These are phyloP conservation scores for Argentina silus DNA, from an alignment of 2,797 vertebrate species.

Conservation along the genomic window DNA sequence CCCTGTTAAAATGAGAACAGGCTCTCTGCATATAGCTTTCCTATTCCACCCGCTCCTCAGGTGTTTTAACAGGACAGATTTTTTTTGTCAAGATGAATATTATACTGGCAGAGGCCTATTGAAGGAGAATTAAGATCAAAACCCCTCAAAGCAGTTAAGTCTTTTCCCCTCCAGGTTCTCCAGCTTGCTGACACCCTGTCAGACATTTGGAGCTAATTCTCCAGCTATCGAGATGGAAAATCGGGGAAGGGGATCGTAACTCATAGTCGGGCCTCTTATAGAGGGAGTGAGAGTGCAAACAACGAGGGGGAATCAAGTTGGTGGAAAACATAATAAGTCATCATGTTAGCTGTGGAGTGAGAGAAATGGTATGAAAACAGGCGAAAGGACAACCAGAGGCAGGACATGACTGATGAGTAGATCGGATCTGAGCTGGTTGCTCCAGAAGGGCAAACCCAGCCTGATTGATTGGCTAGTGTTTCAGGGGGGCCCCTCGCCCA, in stretches of 20 bases:
- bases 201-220: slow-evolving; percentile 82
- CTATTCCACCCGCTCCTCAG: slow-evolving; percentile 19
- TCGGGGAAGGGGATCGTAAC: slow-evolving; percentile 66
- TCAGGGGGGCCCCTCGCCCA: slow-evolving; percentile 51
- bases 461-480: slow-evolving; percentile 74
- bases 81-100: slow-evolving; percentile 43
- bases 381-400: slow-evolving; percentile 69
- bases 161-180: slow-evolving; percentile 16
- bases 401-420: slow-evolving; percentile 72
- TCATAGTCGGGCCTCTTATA: slow-evolving; percentile 61
- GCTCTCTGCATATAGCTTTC: background rate
- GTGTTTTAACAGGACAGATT: slow-evolving; percentile 44
- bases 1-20: slow-evolving; percentile 12
- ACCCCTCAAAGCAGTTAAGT: slow-evolving; percentile 26
- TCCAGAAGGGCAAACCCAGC: slow-evolving; percentile 73
- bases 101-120: slow-evolving; percentile 63
- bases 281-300: slow-evolving; percentile 66
- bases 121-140: slow-evolving; percentile 44
- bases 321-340: slow-evolving; percentile 75
- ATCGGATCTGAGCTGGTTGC: slow-evolving; percentile 63
- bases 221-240: slow-evolving; percentile 72
- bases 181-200: slow-evolving; percentile 55
- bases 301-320: slow-evolving; percentile 68
- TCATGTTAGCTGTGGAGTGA: slow-evolving; percentile 62
- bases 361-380: slow-evolving; percentile 74